Base-by-base conservation (phyloP, 2,888 invertebrate species). In the Cabera pusaria region DNA sequence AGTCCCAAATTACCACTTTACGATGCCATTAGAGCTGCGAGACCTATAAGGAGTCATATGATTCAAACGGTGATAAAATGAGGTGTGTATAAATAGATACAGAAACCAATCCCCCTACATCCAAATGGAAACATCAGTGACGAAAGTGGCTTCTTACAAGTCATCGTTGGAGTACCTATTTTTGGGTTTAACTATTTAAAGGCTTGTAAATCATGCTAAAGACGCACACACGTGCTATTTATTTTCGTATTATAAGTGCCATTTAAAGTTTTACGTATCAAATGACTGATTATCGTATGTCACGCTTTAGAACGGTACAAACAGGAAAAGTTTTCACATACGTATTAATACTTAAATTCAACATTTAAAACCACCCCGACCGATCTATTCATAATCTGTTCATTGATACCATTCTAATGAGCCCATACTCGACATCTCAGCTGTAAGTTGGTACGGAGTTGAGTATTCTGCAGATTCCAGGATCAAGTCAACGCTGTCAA, bases 121-220 rank as follows among this genome's bases (percentile, higher is more conserved):
- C 44, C 26, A 49, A 59, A 55, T 56, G 50, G 44, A 51, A 50
- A 56, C 59, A 58, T 62, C 48, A 37, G 41, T 44, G 53, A 61
- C 56, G 57, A 59, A 59, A 57, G 52, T 57, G 48, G 46, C 51
- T 44, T 38, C 50, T 43, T 52, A 53, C 49, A 41, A 55, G 49
- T 49, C 56, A 54, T 49, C 49, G 53, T 47, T 38, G 25, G 26
- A 45, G 41, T 61, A 64, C 4, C n/a, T n/a, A n/a, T 68, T 71
- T 63, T 57, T 26, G 58, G 55, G 44, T 37, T 37, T 49, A 60
- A 56, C 60, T 66, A 66, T 67, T 72, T 69, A 55, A 59, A 63
- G 59, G 44, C 45, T 44, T 54, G 44, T 56, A 53, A 51, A 56
- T 48, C 53, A 54, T 47, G 59, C 59, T 53, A 57, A 45, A 54